Evolutionary conservation across 2,888 invertebrate genomes (phyloP).

Genomic region (Meganola albula): DNA sequence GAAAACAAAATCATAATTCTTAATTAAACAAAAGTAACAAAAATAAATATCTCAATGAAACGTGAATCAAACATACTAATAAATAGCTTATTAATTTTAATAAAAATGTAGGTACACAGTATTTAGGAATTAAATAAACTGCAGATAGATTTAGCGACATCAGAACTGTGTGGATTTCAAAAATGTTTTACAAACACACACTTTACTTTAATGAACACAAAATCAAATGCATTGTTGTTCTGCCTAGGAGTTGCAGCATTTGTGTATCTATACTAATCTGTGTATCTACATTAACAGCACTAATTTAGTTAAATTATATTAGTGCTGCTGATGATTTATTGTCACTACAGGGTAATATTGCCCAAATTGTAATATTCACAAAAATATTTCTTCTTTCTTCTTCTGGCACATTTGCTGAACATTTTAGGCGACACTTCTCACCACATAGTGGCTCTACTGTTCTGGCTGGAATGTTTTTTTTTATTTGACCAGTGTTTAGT

Average conservation of each 20-base stretch:
- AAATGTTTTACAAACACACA: slow-evolving; percentile 1
- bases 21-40: too few relatives aligned
- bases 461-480: slow-evolving; percentile 7
- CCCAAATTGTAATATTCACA: slow-evolving; percentile 4
- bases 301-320: slow-evolving; percentile 3
- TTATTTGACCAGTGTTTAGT: slow-evolving; percentile 10
- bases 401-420: slow-evolving; percentile 8
- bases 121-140: too few relatives aligned
- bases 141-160: too few relatives aligned
- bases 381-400: slow-evolving; percentile 5
- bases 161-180: slow-evolving; percentile 1
- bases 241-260: slow-evolving; percentile 6
- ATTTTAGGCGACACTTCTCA: slow-evolving; percentile 10
- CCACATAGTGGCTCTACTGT: slow-evolving; percentile 10
- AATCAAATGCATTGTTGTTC: slow-evolving; percentile 9
- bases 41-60: too few relatives aligned
- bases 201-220: slow-evolving; percentile 10
- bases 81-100: slow-evolving; percentile 13
- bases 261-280: slow-evolving; percentile 3
- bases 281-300: too few relatives aligned
- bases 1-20: too few relatives aligned
- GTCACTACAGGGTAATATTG: slow-evolving; percentile 9
- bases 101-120: slow-evolving; percentile 17
- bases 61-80: too few relatives aligned
- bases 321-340: slow-evolving; percentile 3